phyloP scores from a whole-genome alignment of 2,113 vertebrate species.

The Psilopsiagon aurifrons region DNA sequence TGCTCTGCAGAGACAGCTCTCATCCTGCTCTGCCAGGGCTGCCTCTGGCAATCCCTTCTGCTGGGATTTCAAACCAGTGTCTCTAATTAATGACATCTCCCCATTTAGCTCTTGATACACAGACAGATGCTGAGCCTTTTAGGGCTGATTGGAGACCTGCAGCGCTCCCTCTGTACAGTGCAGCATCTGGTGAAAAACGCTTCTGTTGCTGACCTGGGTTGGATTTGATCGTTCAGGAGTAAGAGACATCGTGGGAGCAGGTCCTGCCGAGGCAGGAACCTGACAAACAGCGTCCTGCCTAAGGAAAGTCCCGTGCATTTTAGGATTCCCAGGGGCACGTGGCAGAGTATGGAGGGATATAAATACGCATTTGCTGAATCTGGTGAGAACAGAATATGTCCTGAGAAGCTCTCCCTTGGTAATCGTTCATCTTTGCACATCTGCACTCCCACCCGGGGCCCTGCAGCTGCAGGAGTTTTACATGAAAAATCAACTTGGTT shows the following conservation, averaged over 20 bases:
- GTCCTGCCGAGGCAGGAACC: background rate
- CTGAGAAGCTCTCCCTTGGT: background rate
- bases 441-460: background rate
- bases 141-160: conserved; percentile 15
- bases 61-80: background rate
- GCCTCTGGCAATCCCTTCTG: background rate
- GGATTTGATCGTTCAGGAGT: rapidly evolving
- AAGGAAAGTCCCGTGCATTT: background rate
- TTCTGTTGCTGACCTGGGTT: background rate
- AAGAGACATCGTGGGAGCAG: background rate
- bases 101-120: background rate
- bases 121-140: background rate
- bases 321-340: background rate
- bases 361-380: background rate
- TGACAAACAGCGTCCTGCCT: background rate
- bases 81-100: conserved; percentile 31
- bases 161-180: background rate
- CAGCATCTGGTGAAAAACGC: background rate
- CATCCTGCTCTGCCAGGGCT: background rate
- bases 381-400: background rate
- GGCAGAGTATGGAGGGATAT: background rate
- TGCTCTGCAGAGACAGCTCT: background rate
- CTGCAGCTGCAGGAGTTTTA: conserved; percentile 27
- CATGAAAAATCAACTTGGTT: background rate
- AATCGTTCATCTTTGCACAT: background rate